Conservation (phyloP, 2,113 vertebrate species). For the Callocephalon fimbriatum region DNA sequence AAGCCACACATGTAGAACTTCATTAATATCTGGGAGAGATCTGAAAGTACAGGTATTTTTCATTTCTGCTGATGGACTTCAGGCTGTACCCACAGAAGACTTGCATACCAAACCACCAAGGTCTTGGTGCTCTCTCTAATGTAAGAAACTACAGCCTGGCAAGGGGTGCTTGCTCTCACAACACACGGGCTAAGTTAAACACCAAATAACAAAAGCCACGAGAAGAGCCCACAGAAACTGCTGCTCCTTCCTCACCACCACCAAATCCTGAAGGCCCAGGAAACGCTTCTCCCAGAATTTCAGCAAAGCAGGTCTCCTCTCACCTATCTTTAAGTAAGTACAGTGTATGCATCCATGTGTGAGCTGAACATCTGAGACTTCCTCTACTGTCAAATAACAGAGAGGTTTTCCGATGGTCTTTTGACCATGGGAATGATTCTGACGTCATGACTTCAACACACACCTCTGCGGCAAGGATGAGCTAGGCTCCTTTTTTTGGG, state of each 20-base stretch:
- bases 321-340: background rate
- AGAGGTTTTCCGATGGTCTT: background rate
- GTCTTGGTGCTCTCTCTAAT: background rate
- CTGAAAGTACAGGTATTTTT: background rate
- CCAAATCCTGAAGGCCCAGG: background rate
- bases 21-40: background rate
- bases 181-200: background rate
- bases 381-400: background rate
- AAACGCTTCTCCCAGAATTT: background rate
- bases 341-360: rapidly evolving
- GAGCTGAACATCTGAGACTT: background rate
- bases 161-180: background rate
- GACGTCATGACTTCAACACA: background rate
- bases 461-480: background rate
- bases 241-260: background rate
- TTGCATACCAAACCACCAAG: background rate
- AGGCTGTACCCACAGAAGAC: background rate
- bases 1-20: background rate
- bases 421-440: background rate
- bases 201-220: background rate
- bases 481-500: background rate
- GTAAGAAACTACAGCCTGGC: background rate
- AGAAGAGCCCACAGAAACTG: background rate
- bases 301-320: background rate
- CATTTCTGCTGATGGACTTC: background rate